phyloP scores from a whole-genome alignment of 2,797 vertebrate genomes.

The Urosaurus nigricauda region DNA sequence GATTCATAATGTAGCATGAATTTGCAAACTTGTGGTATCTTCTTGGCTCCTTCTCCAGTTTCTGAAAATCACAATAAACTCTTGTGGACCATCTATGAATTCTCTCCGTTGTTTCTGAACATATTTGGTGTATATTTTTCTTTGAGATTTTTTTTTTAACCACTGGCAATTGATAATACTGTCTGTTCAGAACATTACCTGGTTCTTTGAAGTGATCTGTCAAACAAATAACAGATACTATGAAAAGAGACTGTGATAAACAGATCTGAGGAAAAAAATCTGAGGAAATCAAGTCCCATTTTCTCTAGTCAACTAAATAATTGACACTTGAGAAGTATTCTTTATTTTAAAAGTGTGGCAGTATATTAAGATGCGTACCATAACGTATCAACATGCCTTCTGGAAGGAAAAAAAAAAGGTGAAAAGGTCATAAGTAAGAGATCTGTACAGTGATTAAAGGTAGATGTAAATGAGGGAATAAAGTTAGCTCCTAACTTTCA shows the following conservation, averaged over 20 bases:
- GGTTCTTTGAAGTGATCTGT: constrained; percentile 1
- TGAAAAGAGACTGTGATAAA: neutral
- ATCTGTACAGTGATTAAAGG: neutral
- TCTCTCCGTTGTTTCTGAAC: neutral
- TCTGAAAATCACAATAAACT: neutral
- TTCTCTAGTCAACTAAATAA: constrained; percentile 4
- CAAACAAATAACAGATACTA: constrained; percentile 8
- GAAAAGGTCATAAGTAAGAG: neutral
- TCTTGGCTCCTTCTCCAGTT: neutral
- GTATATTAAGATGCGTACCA: constrained; percentile 1
- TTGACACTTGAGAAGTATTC: neutral
- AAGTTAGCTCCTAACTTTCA: neutral
- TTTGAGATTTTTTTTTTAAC: neutral
- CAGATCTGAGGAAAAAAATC: neutral
- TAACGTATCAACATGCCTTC: neutral
- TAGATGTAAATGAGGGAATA: neutral
- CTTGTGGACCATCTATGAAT: neutral
- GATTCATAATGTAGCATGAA: neutral
- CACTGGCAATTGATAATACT: neutral
- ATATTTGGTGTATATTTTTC: neutral
- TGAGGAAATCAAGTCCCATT: neutral
- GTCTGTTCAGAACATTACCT: constrained; percentile 6
- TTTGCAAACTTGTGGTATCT: neutral
- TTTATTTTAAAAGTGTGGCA: neutral
- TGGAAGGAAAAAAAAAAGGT: neutral